Evolutionary conservation across 2,888 invertebrate genomes (phyloP), one percentile per base, ranked within the genome.

Genomic region (Parnassius mnemosyne): DNA sequence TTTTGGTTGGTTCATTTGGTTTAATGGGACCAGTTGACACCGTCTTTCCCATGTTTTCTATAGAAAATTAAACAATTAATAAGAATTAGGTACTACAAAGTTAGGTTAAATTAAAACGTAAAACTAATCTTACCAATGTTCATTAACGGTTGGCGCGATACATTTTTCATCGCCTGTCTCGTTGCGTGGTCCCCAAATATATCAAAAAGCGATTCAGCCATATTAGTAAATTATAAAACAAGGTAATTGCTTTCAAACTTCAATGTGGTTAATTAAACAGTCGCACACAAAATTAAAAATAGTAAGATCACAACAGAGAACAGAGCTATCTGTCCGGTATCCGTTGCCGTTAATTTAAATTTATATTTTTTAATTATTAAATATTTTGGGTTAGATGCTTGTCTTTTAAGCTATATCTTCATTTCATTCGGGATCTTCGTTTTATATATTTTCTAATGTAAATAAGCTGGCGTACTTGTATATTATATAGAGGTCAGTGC

Each of bases 1-100:
- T 88, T 67, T 89, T 88, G 1, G 81, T 51, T 1, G 89, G 85
- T 59, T 87, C 87, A 52, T 85, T 87, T 0, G 84, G 86, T 65
- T 89, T 89, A 9, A 83, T 64, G 1, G 87, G 87, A 2, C 84
- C 87, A 7, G 74, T 62, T 10, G 81, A 76, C 9, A 80, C 74
- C 0, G 73, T 75, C 73, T 90, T 90, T 0, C 89, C 89, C 72
- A 87, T 79, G 65, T 90, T 90, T 71, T 89, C 90, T 89, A 69
- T 10, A 74, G 76, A 61, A 56, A 16, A 44, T 13, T 52, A 58
- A 13, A 43, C 16, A 42, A 41, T 41, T 10, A 42, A 12, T 49
- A 49, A 12, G 9, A 13, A 9, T 9, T 49, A 49, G 13, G 12
- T 11, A 49, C 1, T 13, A 49, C 3, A 49, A 12, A 13, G 5